Conservation (phyloP, 2,797 vertebrate species). For the Hippoglossus hippoglossus region DNA sequence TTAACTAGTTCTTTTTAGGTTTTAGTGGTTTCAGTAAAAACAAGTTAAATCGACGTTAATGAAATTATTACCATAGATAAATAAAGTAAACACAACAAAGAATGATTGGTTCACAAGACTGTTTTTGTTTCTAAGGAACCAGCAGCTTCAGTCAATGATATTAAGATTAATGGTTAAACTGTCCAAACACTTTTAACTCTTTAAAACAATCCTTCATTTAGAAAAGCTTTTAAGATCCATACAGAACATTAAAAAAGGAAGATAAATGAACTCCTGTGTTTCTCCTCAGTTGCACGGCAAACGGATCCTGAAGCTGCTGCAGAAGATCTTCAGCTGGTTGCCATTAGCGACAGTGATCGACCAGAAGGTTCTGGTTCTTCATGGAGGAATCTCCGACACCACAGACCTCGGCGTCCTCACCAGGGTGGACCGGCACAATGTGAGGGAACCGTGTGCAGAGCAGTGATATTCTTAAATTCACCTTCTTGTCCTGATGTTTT, state of each 20-base stretch:
- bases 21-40: too few species aligned
- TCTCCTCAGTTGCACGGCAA: constrained; percentile 87
- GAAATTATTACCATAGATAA: too few species aligned
- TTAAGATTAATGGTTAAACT: too few species aligned
- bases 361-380: constrained; percentile 92
- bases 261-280: background rate
- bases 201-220: too few species aligned
- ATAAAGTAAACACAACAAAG: too few species aligned
- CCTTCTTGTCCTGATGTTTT: background rate
- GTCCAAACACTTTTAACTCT: too few species aligned
- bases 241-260: background rate
- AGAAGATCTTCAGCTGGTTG: constrained; percentile 95
- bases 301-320: constrained; percentile 90
- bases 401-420: constrained; percentile 89
- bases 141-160: too few species aligned
- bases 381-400: constrained; percentile 91
- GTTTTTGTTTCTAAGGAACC: too few species aligned
- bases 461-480: background rate
- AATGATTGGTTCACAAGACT: too few species aligned
- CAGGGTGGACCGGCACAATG: constrained; percentile 89
- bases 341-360: constrained; percentile 93
- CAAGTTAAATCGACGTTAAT: too few species aligned
- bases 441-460: constrained; percentile 65
- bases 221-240: too few species aligned
- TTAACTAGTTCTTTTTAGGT: too few species aligned